Evolutionary conservation across 2,113 vertebrate genomes (phyloP), one percentile per base, ranked within the genome.

Genomic region (Hylia prasina): DNA sequence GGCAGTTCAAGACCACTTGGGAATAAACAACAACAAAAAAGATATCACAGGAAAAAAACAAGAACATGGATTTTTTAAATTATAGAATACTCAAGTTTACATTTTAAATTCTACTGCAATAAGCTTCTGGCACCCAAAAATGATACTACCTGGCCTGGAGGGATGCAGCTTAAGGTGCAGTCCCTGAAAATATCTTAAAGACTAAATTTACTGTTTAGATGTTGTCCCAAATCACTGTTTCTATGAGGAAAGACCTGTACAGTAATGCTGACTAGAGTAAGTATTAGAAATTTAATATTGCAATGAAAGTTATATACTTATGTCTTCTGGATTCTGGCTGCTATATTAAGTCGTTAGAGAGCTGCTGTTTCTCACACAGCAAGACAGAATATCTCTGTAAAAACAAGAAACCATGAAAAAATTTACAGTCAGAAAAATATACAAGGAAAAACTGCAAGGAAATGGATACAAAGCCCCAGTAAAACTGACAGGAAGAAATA

Each of bases 401-500:
- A 92, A 94, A 61, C 33, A 81, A 95, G 63, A 79, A 92, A 64
- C 30, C 14, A 19, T 45, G 25, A 83, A 58, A 82, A 95, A 90
- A 88, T 57, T 76, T 66, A 75, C 25, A 72, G 24, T 35, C 60
- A 47, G 54, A 75, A 42, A 44, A 83, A 87, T 7, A 17, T 35
- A 89, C 24, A 40, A 75, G 47, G 35, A 50, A 70, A 31, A 84
- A 14, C 47, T 76, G 33, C 19, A 77, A 82, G 48, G 27, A 95
- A 75, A 82, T 63, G 1, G 93, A 75, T 51, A 47, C 28, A 58
- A 87, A 63, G 58, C 79, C 51, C 23, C 61, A 51, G 27, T 82
- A 73, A 92, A 91, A 53, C 47, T 92, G 86, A 84, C 71, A 91
- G 50, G 13, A 63, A 92, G 82, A 93, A 90, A 89, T 76, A 82